Evolutionary conservation across 2,113 vertebrate species (phyloP).

Genomic region (Chelonoidis abingdonii): DNA sequence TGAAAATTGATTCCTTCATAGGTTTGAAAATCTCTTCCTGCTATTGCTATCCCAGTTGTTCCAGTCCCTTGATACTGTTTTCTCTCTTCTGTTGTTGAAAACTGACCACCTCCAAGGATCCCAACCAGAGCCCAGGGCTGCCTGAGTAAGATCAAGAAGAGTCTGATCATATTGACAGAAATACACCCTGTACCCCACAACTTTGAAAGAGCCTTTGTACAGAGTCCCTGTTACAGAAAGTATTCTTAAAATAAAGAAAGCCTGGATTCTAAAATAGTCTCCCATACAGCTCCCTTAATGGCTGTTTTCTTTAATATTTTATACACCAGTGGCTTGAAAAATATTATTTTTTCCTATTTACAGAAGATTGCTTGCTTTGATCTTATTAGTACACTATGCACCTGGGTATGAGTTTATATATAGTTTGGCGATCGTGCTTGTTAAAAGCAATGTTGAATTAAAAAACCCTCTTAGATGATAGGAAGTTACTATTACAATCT

Average conservation of each 20-base stretch:
- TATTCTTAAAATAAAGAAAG: neutral
- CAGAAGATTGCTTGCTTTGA: neutral
- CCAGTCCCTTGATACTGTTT: constrained; percentile 16
- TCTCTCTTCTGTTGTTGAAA: constrained; percentile 32
- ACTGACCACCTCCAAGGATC: constrained; percentile 7
- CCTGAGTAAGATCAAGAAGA: constrained; percentile 23
- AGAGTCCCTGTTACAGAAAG: neutral
- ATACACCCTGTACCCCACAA: accelerated
- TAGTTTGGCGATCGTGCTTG: neutral
- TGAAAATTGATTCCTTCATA: constrained; percentile 28
- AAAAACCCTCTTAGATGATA: neutral
- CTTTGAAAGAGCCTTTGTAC: accelerated
- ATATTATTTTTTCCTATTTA: neutral
- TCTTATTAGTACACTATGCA: neutral
- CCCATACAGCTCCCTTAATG: neutral
- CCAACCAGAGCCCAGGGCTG: constrained; percentile 70
- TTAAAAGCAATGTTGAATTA: neutral
- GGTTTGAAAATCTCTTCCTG: constrained; percentile 58
- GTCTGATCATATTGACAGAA: neutral
- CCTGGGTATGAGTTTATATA: neutral
- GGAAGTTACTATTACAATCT: neutral
- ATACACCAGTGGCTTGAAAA: neutral
- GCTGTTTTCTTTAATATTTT: neutral
- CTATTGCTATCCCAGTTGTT: constrained; percentile 25
- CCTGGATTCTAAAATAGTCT: neutral